Base-by-base conservation (phyloP, 1,140 invertebrate genomes). In the Bombus waltoni region DNA sequence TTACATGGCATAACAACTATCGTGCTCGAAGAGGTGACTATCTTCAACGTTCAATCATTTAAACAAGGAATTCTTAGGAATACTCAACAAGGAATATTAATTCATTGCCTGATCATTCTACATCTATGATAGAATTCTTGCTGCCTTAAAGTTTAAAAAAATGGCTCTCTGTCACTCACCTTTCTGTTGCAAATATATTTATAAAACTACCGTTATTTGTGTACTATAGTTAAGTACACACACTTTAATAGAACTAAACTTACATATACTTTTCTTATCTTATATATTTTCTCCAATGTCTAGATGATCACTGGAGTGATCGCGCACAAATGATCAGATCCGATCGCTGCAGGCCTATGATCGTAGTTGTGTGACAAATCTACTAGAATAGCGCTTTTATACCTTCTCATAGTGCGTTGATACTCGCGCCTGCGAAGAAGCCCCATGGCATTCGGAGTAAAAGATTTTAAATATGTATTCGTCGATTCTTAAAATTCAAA, bases 381-480 rank as follows among this genome's bases (percentile, higher is more conserved):
- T 5, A 1, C 22, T 38, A 22, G 13, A 76, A 40, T 1, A 32
- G 3, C 5, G 28, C 5, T 38, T 68, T 68, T 79, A 40, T 66
- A 66, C 15, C 1, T 79, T 68, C 42, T n/a, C 28, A 35, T 47
- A 66, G 18, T 18, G 11, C 0, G 11, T 5, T 25, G 9, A 11
- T 38, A 8, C 0, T 42, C 25, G 77, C 77, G 77, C 77, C 68
- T 72, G 79, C 78, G 68, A 70, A 57, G 38, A 57, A 81, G 38
- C 28, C 8, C 3, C 9, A 18, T 15, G 2, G 5, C 1, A 38
- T 11, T 25, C 0, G 18, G 1, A 8, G 3, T 8, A 9, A 0
- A 3, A 38, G 18, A 22, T 22, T 22, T 5, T 35, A 38, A 18
- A 25, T 35, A 62, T 13, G 8, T 35, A 32, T 6, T 66, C 15